A percentile compares a stretch with the other conserved stretches of the same genome.
Conservation (phyloP, 2,113 vertebrate genomes). For the Elachura formosa region DNA sequence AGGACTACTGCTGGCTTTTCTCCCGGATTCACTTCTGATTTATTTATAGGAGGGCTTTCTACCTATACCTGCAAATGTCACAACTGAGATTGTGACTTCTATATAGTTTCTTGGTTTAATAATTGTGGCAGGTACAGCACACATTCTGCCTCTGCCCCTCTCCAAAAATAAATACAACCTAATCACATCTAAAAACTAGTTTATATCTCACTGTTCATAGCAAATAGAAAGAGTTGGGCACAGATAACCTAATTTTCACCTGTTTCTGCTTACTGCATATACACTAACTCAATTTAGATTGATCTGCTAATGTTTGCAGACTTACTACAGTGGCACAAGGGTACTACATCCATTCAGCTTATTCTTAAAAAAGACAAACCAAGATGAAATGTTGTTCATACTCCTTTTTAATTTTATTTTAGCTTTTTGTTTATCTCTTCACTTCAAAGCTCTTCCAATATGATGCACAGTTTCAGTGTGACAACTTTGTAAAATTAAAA, state of each 20-base stretch:
- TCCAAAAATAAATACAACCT: constrained; percentile 66
- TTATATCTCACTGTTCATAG: constrained; percentile 72
- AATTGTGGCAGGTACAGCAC: constrained; percentile 40
- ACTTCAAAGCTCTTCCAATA: constrained; percentile 66
- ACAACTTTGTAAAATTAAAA: constrained; percentile 70
- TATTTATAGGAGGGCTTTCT: constrained; percentile 17
- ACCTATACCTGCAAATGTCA: constrained; percentile 44
- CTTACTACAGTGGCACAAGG: constrained; percentile 61
- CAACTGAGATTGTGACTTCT: not conserved
- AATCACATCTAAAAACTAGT: constrained; percentile 73
- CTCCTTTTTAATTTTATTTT: constrained; percentile 73
- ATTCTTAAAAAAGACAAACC: constrained; percentile 43
- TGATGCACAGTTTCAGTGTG: constrained; percentile 53
- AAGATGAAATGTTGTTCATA: constrained; percentile 67
- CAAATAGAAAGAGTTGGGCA: constrained; percentile 69
- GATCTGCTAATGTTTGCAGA: constrained; percentile 73
- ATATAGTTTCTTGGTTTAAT: constrained; percentile 51
- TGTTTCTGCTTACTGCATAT: constrained; percentile 76
- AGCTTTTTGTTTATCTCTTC: constrained; percentile 68
- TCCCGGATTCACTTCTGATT: constrained; percentile 7
- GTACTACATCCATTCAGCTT: constrained; percentile 64
- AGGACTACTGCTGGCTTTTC: not conserved
- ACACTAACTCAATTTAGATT: constrained; percentile 77
- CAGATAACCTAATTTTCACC: constrained; percentile 81
- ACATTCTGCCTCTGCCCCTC: constrained; percentile 7